Evolutionary conservation across 2,888 invertebrate species (phyloP).

Genomic region (Chrysopilus asiliformis): DNA sequence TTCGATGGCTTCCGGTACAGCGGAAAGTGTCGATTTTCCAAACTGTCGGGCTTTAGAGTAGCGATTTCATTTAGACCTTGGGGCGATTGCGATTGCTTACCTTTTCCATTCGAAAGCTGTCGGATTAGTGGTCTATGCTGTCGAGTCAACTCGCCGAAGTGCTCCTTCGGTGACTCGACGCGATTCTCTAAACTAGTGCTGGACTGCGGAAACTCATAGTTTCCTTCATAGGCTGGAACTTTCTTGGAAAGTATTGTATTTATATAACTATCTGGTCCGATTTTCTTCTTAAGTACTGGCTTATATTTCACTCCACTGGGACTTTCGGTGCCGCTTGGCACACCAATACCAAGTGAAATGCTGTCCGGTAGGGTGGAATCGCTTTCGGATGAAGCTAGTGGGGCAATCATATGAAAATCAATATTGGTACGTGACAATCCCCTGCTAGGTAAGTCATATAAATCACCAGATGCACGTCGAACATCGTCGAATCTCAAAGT

Average conservation of each 20-base stretch:
- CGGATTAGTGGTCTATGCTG: constrained; percentile 57
- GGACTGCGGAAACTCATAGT: constrained; percentile 29
- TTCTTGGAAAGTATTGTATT: constrained; percentile 41
- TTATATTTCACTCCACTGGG: constrained; percentile 37
- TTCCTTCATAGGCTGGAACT: constrained; percentile 30
- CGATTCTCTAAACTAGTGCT: constrained; percentile 6
- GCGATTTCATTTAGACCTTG: constrained; percentile 20
- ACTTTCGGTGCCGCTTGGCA: constrained; percentile 1
- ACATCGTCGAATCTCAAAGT: constrained; percentile 1
- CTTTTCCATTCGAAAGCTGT: constrained; percentile 45
- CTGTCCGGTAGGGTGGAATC: constrained; percentile 24
- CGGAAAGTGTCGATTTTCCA: constrained; percentile 13
- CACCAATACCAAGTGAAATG: constrained; percentile 24
- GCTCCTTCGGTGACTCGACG: constrained; percentile 14
- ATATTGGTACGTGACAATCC: not conserved
- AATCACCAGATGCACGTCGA: no score
- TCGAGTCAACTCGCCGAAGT: constrained; percentile 18
- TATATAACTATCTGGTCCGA: constrained; percentile 60
- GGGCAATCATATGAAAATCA: constrained; percentile 28
- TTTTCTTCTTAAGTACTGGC: constrained; percentile 48
- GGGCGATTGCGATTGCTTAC: constrained; percentile 30
- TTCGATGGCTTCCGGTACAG: constrained; percentile 25
- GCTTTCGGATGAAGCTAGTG: constrained; percentile 47
- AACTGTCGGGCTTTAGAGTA: constrained; percentile 14
- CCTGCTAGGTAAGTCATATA: no score